Base-by-base conservation (phyloP, 37 sponge, comb jelly and placozoan genomes). In the Aplysina aerophoba region DNA sequence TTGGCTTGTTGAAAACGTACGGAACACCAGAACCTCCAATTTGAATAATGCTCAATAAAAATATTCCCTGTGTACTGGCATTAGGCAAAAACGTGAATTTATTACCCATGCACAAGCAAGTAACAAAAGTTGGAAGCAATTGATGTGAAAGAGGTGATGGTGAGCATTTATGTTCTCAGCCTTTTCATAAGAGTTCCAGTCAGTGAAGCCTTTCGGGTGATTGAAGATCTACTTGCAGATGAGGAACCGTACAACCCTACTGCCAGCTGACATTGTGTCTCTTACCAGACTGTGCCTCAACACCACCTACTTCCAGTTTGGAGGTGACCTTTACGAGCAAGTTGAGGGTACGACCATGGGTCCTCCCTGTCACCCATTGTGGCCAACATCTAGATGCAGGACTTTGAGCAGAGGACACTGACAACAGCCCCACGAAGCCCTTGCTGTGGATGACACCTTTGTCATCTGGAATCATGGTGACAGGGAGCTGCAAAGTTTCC, bases 301-400 rank as follows among this genome's bases (percentile, higher is more conserved):
- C 20, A 56, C 63, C 37, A 62, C 83, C 39, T 82, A 82, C 59
- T 82, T 82, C 65, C 62, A 36, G 37, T 62, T 38, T 82, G 62
- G 40, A 62, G 6, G 63, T 31, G 20, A 6, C 1, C 60, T 59
- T 33, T 82, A n/a, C 4, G 37, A 82, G 40, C 62, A 82, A 62
- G 37, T 57, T 2, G 65, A 62, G 34, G 83, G 83, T 62, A 13
- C 65, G 14, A 31, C 65, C 60, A 82, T 82, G 83, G 83, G 83
- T 62, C 83, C n/a, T 65, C 83, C 30, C 35, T 62, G 40, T 82
- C 83, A 33, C 83, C 83, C 2, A 33, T 82, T 11, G 6, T 82
- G 12, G 83, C 83, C 33, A 62, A 82, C 65, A 28, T 82, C 30
- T 82, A 38, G 11, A 82, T 82, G 35, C 64, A 28, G 12, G 64